A percentile compares a stretch with the other conserved stretches of the same genome.
phyloP scores from a whole-genome alignment of 2,888 invertebrate species.

The Cordilura impudica region DNA sequence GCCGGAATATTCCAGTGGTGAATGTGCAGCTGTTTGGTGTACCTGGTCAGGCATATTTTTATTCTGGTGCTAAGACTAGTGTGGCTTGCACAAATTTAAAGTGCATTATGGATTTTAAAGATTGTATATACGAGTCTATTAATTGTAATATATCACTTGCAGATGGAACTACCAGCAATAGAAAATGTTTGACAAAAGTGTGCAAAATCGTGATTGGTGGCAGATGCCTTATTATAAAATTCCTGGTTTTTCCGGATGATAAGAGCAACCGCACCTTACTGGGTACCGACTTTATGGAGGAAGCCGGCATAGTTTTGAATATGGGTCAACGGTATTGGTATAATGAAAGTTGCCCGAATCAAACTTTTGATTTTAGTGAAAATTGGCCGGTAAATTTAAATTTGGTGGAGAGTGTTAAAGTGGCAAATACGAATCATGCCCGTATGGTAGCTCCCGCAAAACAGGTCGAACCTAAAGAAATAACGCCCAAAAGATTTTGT shows the following conservation, averaged over 20 bases:
- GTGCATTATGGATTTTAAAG: conserved; percentile 42
- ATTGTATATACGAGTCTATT: conserved; percentile 26
- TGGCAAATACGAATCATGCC: not conserved
- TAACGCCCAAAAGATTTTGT: conserved; percentile 9
- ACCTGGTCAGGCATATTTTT: conserved; percentile 55
- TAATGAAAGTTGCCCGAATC: conserved; percentile 29
- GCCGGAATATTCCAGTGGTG: conserved; percentile 26
- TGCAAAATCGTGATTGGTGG: conserved; percentile 55
- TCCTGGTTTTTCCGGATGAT: conserved; percentile 53
- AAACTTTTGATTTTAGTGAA: conserved; percentile 43
- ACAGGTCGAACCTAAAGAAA: not conserved
- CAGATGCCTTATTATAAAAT: conserved; percentile 39
- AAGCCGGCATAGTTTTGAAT: conserved; percentile 52
- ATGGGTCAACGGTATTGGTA: conserved; percentile 60
- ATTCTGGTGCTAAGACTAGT: conserved; percentile 59
- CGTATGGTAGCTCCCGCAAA: not conserved
- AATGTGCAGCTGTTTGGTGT: conserved; percentile 53
- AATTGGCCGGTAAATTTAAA: conserved; percentile 31
- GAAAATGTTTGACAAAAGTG: conserved; percentile 37
- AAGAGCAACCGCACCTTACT: conserved; percentile 46
- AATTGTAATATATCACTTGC: conserved; percentile 22
- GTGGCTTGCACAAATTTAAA: conserved; percentile 57
- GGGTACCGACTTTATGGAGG: conserved; percentile 53
- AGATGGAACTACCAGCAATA: conserved; percentile 29
- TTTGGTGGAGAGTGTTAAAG: conserved; percentile 18